Conservation (phyloP, 1,140 invertebrate species). For the Leptinotarsa defecta region DNA sequence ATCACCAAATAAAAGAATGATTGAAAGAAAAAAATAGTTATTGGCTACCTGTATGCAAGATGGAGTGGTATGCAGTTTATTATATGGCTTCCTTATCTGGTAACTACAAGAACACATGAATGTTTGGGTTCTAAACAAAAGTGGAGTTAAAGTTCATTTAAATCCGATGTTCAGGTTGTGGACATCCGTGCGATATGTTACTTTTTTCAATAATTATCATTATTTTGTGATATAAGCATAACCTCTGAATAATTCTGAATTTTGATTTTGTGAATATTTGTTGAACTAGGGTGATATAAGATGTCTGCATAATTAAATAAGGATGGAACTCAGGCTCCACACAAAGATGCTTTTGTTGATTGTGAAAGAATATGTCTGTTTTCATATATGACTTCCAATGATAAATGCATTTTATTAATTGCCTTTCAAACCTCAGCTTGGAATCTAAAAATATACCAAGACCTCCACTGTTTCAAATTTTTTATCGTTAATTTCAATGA, state of each 20-base stretch:
- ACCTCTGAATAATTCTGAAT: too few species aligned
- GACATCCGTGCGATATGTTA: neutral
- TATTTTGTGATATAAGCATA: too few species aligned
- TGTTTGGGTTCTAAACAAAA: neutral
- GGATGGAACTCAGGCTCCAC: neutral
- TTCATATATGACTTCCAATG: too few species aligned
- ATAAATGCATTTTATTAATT: too few species aligned
- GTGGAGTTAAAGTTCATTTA: neutral
- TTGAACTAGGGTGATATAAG: neutral
- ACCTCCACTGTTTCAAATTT: too few species aligned
- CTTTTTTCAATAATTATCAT: too few species aligned
- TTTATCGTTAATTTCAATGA: too few species aligned
- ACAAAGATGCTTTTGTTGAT: neutral
- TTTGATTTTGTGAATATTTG: neutral
- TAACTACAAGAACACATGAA: neutral
- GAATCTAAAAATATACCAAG: too few species aligned
- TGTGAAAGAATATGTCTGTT: neutral
- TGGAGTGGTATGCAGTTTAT: neutral
- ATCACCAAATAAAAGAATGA: too few species aligned
- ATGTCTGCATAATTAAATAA: neutral
- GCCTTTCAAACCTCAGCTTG: too few species aligned
- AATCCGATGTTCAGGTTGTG: neutral
- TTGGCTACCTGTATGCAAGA: neutral
- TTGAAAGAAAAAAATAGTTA: neutral
- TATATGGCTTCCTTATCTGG: neutral